Evolutionary conservation across 2,888 invertebrate genomes (phyloP).

Genomic region (Ypsolopha scabrella): DNA sequence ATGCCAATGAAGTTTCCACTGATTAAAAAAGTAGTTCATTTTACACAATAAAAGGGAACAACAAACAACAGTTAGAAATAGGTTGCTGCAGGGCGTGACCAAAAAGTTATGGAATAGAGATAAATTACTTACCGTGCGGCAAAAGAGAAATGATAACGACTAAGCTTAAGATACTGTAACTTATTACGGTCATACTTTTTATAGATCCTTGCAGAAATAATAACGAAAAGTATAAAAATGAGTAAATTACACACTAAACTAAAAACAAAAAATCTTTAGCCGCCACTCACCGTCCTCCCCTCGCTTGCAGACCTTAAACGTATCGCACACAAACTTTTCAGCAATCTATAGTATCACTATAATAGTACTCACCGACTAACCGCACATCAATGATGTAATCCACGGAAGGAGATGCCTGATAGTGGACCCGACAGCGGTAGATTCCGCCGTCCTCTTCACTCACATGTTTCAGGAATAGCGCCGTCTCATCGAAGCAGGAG

Average conservation of each 20-base stretch:
- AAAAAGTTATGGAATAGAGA: neutral
- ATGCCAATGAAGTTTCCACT: too few species aligned
- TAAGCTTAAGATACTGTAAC: neutral
- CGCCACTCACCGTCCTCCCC: too few species aligned
- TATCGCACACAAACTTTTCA: too few species aligned
- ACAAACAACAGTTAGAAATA: conserved; percentile 8
- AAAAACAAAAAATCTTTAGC: neutral
- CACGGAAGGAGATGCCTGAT: conserved; percentile 42
- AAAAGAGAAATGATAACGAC: conserved; percentile 11
- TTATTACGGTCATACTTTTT: neutral
- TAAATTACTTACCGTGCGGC: conserved; percentile 25
- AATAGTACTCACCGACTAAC: conserved; percentile 38
- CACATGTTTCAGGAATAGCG: conserved; percentile 34
- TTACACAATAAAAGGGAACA: conserved; percentile 23
- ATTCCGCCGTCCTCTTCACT: conserved; percentile 31
- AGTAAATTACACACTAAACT: neutral
- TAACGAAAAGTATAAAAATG: neutral
- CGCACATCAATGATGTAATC: conserved; percentile 39
- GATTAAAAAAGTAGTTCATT: too few species aligned
- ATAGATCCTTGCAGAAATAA: neutral
- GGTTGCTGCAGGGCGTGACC: conserved; percentile 33
- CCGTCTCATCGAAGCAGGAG: conserved; percentile 40
- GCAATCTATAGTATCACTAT: neutral
- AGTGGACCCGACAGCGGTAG: conserved; percentile 49
- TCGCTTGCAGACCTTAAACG: too few species aligned